These are phyloP conservation scores for Halocynthia roretzi DNA, from an alignment of 23 tunicate species.

Conservation along the genomic window DNA sequence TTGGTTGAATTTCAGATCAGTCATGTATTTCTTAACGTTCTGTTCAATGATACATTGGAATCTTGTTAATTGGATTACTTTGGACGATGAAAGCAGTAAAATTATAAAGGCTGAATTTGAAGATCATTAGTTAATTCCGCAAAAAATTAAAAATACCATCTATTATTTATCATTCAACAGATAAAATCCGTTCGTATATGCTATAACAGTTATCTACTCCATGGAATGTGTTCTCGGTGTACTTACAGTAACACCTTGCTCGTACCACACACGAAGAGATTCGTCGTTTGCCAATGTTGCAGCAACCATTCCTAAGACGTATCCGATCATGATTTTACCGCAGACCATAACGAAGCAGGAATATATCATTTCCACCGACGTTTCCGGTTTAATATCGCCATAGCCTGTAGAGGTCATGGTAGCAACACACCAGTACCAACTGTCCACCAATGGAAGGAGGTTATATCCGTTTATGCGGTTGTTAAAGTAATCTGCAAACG, in stretches of 20 bases:
- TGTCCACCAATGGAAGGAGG: conserved; percentile 58
- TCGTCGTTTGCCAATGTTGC: conserved; percentile 93
- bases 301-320: conserved; percentile 83
- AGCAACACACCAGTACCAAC: conserved; percentile 82
- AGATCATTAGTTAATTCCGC: too few relatives aligned
- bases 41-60: background rate
- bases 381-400: conserved; percentile 82
- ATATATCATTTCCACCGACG: conserved; percentile 54
- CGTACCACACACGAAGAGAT: conserved; percentile 70
- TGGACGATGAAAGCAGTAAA: too few relatives aligned
- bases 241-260: conserved; percentile 75
- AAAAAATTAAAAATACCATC: too few relatives aligned
- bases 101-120: too few relatives aligned
- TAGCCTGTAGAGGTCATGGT: conserved; percentile 92
- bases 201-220: too few relatives aligned
- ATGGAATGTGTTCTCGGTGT: too few relatives aligned
- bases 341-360: conserved; percentile 62
- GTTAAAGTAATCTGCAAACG: conserved; percentile 35
- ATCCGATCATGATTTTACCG: conserved; percentile 79
- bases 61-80: too few relatives aligned
- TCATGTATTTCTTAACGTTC: conserved; percentile 81
- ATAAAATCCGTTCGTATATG: too few relatives aligned
- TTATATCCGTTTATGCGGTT: conserved; percentile 28
- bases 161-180: too few relatives aligned
- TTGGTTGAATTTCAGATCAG: conserved; percentile 51